Evolutionary conservation across 2,888 invertebrate genomes (phyloP), one percentile per base, ranked within the genome.

Genomic region (Megalurothrips usitatus): DNA sequence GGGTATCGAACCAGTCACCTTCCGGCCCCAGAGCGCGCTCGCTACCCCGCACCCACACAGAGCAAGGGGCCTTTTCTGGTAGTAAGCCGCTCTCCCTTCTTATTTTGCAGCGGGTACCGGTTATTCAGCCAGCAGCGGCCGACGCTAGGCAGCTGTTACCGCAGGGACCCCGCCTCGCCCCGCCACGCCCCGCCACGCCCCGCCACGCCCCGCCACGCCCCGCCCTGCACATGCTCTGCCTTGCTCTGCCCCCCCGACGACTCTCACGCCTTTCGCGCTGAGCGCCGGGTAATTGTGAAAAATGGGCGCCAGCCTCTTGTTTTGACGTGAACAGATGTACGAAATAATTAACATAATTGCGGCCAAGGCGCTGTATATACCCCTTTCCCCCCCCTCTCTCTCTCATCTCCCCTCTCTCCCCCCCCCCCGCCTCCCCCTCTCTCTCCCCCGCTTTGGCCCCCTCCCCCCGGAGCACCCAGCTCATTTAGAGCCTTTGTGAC

Each of bases 291-390:
- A 75, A 75, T 75, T 75, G 68, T 75, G 68, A 75, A 75, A 75
- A 75, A 75, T 26, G 68, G 68, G 23, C 23, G 23, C 68, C 12
- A 26, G 23, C 68, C 23, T 26, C 68, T 75, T 23, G 68, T 75
- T 75, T 68, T 75, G 68, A 75, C 68, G 68, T 23, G 68, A 75
- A 75, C 68, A 75, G 68, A 75, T 75, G 68, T 75, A 75, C 68
- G 68, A 75, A 75, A 75, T 75, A 75, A 75, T 75, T 75, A 75
- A 75, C 68, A 75, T 26, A 75, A 75, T 75, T 75, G 68, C 68
- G 68, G 68, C 68, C 68, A 75, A 75, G 68, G n/a, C 68, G 68
- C 58, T 19, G 58, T 58, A 58, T 19, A 58, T 17, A 6, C 26
- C 68, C 9, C 12, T 26, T 26, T 26, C 26, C 0, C 68, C 26